These are phyloP conservation scores for Felis chaus DNA, from an alignment of 2,113 vertebrate species.

Conservation along the genomic window DNA sequence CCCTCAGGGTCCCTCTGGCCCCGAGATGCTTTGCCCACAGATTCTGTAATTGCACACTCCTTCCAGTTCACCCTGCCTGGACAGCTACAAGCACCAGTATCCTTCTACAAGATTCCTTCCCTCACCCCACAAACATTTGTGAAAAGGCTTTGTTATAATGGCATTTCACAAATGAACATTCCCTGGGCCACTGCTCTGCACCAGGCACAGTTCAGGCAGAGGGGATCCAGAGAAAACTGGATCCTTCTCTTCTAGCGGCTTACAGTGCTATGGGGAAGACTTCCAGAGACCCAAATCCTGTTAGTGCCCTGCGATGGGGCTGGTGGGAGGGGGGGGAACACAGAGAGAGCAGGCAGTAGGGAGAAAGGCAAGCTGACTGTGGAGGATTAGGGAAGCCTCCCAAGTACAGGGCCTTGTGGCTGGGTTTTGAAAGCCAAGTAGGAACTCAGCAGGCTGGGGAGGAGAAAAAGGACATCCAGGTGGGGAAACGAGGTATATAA, in stretches of 20 bases:
- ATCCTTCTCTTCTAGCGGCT: not conserved
- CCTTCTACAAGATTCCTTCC: not conserved
- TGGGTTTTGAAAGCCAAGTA: not conserved
- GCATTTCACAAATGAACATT: not conserved
- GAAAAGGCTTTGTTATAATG: not conserved
- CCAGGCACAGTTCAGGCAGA: not conserved
- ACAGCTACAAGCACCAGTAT: not conserved
- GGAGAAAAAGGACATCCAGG: not conserved
- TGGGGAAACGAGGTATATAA: accelerated
- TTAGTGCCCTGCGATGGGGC: not conserved
- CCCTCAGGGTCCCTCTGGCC: not conserved
- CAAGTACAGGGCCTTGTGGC: not conserved
- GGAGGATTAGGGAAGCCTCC: not conserved
- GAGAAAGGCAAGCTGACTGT: not conserved
- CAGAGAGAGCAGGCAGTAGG: not conserved
- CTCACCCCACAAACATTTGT: conserved; percentile 3
- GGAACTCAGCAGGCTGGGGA: not conserved
- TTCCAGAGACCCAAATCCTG: not conserved
- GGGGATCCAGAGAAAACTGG: not conserved
- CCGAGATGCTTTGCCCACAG: not conserved
- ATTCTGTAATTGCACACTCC: too few species aligned
- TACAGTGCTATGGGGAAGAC: not conserved
- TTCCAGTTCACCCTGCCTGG: not conserved
- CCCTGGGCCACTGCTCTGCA: not conserved
- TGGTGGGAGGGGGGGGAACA: not conserved